Evolutionary conservation across 2,113 vertebrate species (phyloP).

Genomic region (Ardeotis arabs): DNA sequence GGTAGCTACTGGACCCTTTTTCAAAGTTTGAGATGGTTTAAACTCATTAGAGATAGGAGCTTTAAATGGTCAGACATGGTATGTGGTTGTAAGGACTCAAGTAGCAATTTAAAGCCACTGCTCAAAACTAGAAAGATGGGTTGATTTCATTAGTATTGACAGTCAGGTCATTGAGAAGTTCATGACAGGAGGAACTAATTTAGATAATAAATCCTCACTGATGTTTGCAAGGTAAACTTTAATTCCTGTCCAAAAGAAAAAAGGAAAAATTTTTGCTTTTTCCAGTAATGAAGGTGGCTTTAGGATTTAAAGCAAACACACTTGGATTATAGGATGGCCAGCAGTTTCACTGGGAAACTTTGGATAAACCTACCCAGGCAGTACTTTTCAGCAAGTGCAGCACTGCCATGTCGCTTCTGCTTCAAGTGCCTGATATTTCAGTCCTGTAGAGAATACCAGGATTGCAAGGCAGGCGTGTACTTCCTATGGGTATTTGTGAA

Average conservation of each 20-base stretch:
- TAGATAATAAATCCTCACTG: constrained; percentile 17
- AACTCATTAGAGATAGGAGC: neutral
- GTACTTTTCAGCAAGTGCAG: neutral
- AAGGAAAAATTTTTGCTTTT: neutral
- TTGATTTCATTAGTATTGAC: constrained; percentile 51
- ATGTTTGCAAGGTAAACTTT: constrained; percentile 26
- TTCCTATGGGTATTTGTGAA: neutral
- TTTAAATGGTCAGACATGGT: neutral
- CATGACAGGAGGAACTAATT: neutral
- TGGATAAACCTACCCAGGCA: neutral
- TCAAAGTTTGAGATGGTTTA: neutral
- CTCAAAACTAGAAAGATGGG: constrained; percentile 28
- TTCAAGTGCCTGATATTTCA: neutral
- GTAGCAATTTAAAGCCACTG: constrained; percentile 25
- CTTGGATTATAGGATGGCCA: neutral
- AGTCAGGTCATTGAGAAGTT: constrained; percentile 7
- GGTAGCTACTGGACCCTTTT: neutral
- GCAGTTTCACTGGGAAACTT: neutral
- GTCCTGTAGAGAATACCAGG: neutral
- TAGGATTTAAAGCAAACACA: neutral
- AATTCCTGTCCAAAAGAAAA: constrained; percentile 9
- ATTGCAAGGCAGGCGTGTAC: neutral
- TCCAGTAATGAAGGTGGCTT: neutral
- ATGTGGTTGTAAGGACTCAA: neutral
- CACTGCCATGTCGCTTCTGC: neutral